These are phyloP conservation scores for Lasius platythorax DNA, from an alignment of 2,888 invertebrate genomes.

Conservation along the genomic window DNA sequence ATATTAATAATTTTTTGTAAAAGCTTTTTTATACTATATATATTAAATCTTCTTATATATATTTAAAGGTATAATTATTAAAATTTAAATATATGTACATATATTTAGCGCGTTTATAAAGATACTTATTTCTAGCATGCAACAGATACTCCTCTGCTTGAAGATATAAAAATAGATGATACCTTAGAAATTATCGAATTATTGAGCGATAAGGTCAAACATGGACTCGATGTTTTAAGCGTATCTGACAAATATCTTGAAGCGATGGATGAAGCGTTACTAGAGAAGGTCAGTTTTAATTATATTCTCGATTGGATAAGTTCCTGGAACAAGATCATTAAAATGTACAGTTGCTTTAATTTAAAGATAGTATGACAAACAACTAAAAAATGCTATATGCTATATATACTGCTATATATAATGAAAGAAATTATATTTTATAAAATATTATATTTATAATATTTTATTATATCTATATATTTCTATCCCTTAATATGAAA, in stretches of 20 bases:
- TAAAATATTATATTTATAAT: background rate
- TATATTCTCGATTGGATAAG: background rate
- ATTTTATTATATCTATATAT: background rate
- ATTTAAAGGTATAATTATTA: too few species aligned
- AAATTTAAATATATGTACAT: too few species aligned
- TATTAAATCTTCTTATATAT: background rate
- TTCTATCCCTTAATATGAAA: background rate
- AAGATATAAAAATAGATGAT: conserved; percentile 86
- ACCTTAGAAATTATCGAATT: conserved; percentile 86
- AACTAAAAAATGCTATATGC: background rate
- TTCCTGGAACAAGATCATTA: background rate
- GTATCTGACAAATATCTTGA: conserved; percentile 82
- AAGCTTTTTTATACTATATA: background rate
- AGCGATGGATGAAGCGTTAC: conserved; percentile 77
- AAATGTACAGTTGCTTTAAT: background rate
- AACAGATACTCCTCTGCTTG: conserved; percentile 86
- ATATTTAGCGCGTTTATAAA: background rate
- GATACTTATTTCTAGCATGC: conserved; percentile 76
- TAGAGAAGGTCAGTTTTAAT: conserved; percentile 76
- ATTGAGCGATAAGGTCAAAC: conserved; percentile 85
- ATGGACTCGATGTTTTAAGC: conserved; percentile 84
- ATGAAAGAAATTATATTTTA: background rate
- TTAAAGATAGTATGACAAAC: background rate
- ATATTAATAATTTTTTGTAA: background rate
- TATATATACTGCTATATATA: background rate